Percentiles rank a stretch among this genome's conserved stretches.
Evolutionary conservation across 2,113 vertebrate genomes (phyloP).

Genomic region (Scomber japonicus): DNA sequence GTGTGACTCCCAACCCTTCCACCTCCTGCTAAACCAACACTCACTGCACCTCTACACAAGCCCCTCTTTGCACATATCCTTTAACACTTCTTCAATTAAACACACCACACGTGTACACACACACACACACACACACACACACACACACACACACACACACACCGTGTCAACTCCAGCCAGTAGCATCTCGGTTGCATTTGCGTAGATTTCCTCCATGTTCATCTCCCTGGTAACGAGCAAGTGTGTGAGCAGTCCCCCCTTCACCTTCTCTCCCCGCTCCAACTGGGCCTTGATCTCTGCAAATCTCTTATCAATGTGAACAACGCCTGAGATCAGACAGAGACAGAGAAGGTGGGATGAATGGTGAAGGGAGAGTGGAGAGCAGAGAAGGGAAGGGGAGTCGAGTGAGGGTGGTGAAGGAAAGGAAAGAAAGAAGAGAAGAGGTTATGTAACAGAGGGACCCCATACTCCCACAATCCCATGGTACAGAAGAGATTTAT

Average conservation of each 20-base stretch:
- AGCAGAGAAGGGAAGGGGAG: background rate
- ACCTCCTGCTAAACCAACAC: slow-evolving; percentile 1
- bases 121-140: slow-evolving; percentile 41
- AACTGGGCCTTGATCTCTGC: slow-evolving; percentile 85
- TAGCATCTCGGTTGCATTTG: slow-evolving; percentile 95
- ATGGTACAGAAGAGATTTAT: slow-evolving; percentile 51
- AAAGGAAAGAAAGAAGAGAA: slow-evolving; percentile 23
- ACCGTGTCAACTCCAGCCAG: slow-evolving; percentile 95
- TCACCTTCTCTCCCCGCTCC: slow-evolving; percentile 84
- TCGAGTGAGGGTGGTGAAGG: background rate
- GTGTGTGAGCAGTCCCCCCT: slow-evolving; percentile 90
- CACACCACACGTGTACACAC: background rate
- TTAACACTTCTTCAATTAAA: background rate
- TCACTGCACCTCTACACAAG: background rate
- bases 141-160: slow-evolving; percentile 47
- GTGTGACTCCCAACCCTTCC: slow-evolving; percentile 1
- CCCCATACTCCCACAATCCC: slow-evolving; percentile 42
- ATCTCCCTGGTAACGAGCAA: slow-evolving; percentile 90
- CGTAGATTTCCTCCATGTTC: slow-evolving; percentile 93
- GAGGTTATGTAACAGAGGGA: slow-evolving; percentile 64
- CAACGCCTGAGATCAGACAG: slow-evolving; percentile 85
- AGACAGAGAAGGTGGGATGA: slow-evolving; percentile 39
- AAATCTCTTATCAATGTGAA: slow-evolving; percentile 90
- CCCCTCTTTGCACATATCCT: background rate
- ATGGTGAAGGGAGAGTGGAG: slow-evolving; percentile 3